Evolutionary conservation across 1,140 invertebrate species (phyloP).

Genomic region (Mizuhopecten yessoensis): DNA sequence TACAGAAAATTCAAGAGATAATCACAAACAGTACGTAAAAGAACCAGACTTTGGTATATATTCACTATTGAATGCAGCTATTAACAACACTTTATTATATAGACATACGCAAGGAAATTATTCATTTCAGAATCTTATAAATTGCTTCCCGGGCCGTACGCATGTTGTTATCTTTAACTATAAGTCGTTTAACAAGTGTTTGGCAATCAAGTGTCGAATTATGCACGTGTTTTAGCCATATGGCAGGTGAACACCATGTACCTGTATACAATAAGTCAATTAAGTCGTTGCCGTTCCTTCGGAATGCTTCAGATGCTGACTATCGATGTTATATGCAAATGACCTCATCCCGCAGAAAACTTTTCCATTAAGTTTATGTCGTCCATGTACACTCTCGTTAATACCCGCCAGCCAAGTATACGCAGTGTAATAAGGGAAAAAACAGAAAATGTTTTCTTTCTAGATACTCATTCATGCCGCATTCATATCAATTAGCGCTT

Average conservation of each 20-base stretch:
- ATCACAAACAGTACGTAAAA: too few relatives aligned
- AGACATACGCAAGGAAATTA: too few relatives aligned
- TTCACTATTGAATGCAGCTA: too few relatives aligned
- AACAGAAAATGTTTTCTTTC: not conserved
- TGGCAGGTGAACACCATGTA: not conserved
- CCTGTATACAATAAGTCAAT: not conserved
- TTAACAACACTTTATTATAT: too few relatives aligned
- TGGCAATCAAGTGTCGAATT: not conserved
- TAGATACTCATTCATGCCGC: not conserved
- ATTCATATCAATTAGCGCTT: conserved; percentile 22
- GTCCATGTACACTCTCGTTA: not conserved
- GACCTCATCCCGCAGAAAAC: not conserved
- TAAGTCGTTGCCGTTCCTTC: not conserved
- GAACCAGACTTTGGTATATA: too few relatives aligned
- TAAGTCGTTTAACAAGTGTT: conserved; percentile 1
- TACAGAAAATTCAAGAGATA: too few relatives aligned
- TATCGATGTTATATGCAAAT: not conserved
- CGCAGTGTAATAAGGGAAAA: not conserved
- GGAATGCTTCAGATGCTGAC: not conserved
- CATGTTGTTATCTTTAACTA: too few relatives aligned
- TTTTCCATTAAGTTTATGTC: not conserved
- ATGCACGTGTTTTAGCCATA: not conserved
- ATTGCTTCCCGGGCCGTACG: not conserved
- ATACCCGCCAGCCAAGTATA: not conserved
- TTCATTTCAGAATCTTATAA: too few relatives aligned